A percentile compares a stretch with the other conserved stretches of the same genome.
These are phyloP conservation scores for Endotricha flammealis DNA, from an alignment of 2,888 invertebrate genomes.

Conservation along the genomic window DNA sequence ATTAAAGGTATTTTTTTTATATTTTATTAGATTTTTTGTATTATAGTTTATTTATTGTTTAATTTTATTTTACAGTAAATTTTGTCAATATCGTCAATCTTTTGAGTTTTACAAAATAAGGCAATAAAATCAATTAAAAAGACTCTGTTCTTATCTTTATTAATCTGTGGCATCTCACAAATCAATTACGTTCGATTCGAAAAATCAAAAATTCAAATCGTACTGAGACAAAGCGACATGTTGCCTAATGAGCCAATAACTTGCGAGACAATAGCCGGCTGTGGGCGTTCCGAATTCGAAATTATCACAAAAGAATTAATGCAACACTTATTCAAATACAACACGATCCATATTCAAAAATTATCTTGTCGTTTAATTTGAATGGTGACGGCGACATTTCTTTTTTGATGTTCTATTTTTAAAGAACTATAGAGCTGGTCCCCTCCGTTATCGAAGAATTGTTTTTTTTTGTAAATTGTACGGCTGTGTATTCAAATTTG, in stretches of 20 bases:
- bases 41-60: too few relatives aligned
- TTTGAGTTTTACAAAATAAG: too few relatives aligned
- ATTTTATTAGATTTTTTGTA: too few relatives aligned
- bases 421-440: constrained; percentile 43
- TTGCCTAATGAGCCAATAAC: constrained; percentile 76
- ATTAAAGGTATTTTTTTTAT: too few relatives aligned
- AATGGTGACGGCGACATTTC: constrained; percentile 61
- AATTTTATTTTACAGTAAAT: too few relatives aligned
- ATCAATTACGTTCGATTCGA: constrained; percentile 68
- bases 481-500: constrained; percentile 58
- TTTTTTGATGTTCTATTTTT: constrained; percentile 40
- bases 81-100: too few relatives aligned
- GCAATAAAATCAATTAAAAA: too few relatives aligned
- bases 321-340: constrained; percentile 76
- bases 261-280: constrained; percentile 69
- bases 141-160: too few relatives aligned
- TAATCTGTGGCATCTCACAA: constrained; percentile 29
- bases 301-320: constrained; percentile 77
- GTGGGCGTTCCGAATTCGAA: constrained; percentile 71
- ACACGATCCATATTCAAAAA: constrained; percentile 69
- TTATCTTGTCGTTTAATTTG: constrained; percentile 66
- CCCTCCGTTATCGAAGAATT: constrained; percentile 23
- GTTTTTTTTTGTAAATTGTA: constrained; percentile 41
- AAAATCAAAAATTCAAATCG: constrained; percentile 74
- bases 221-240: constrained; percentile 61